Evolutionary conservation across 2,888 invertebrate species (phyloP).

Genomic region (Torymus aiolomorphi): DNA sequence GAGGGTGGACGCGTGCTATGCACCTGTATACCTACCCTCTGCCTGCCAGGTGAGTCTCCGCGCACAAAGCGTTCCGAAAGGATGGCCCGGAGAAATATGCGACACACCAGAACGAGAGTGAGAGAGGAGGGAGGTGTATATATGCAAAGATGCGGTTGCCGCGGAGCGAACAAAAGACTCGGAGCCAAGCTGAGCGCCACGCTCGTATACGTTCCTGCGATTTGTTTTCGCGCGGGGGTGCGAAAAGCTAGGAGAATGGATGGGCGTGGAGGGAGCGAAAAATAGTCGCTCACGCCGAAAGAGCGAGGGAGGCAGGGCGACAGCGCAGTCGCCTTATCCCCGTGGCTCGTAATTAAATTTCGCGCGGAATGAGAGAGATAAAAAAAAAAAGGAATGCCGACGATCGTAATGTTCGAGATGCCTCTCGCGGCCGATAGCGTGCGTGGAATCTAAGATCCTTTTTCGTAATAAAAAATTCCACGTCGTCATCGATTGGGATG

Average conservation of each 20-base stretch:
- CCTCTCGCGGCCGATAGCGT: too few species aligned
- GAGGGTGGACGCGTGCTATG: too few species aligned
- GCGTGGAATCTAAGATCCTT: not conserved
- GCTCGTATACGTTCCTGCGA: conserved; percentile 39
- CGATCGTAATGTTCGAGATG: conserved; percentile 1
- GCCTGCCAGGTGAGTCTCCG: too few species aligned
- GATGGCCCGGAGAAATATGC: not conserved
- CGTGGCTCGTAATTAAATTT: conserved; percentile 47
- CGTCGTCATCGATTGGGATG: conserved; percentile 13
- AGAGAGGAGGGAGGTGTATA: not conserved
- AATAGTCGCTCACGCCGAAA: not conserved
- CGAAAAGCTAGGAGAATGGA: conserved; percentile 29
- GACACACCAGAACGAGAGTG: not conserved
- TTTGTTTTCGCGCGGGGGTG: conserved; percentile 39
- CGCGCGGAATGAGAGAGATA: not conserved
- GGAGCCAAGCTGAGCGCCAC: conserved; percentile 4
- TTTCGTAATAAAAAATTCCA: conserved; percentile 4
- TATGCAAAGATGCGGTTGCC: conserved; percentile 35
- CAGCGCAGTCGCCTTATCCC: conserved; percentile 20
- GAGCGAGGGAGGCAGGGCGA: not conserved
- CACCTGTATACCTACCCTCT: too few species aligned
- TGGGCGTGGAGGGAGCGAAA: not conserved
- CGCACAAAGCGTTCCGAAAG: too few species aligned
- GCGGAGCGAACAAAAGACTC: conserved; percentile 36
- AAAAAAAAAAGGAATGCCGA: not conserved